These are phyloP conservation scores for Cremastinae sp. DNA, from an alignment of 2,888 invertebrate genomes.

Conservation along the genomic window DNA sequence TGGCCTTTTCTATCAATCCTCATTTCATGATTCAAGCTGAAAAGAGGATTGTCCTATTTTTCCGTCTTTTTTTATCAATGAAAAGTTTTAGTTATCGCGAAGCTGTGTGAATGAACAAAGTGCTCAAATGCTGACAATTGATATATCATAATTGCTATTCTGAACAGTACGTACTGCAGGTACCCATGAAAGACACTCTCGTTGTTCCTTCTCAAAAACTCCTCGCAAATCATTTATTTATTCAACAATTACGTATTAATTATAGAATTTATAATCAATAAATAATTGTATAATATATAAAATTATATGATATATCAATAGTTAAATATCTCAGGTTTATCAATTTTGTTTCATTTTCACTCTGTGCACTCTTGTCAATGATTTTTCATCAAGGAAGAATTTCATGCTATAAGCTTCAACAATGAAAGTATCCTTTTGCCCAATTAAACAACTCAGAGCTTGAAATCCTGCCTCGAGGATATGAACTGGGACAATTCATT, in stretches of 20 bases:
- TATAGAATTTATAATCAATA: conserved; percentile 34
- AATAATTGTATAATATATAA: conserved; percentile 28
- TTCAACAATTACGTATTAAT: conserved; percentile 29
- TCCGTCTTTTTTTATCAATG: not conserved
- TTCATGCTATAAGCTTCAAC: conserved; percentile 6
- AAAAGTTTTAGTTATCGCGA: conserved; percentile 18
- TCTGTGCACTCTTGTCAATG: not conserved
- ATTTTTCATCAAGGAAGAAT: conserved; percentile 3
- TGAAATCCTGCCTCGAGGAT: too few relatives aligned
- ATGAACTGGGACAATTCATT: too few relatives aligned
- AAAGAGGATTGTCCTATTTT: conserved; percentile 4
- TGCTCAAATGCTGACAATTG: conserved; percentile 22
- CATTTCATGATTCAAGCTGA: not conserved
- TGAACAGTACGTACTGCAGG: conserved; percentile 43
- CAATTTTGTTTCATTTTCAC: not conserved
- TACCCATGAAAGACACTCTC: conserved; percentile 36
- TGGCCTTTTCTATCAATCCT: conserved; percentile 41
- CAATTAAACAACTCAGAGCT: not conserved
- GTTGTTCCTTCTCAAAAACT: not conserved
- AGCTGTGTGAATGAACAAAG: conserved; percentile 39
- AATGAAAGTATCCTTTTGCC: not conserved
- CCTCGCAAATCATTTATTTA: not conserved
- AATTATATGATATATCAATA: conserved; percentile 27
- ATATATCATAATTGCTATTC: conserved; percentile 28
- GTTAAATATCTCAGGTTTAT: conserved; percentile 9